These are phyloP conservation scores for Pycnomerus fuliginosus DNA, from an alignment of 2,888 invertebrate species.

Conservation along the genomic window DNA sequence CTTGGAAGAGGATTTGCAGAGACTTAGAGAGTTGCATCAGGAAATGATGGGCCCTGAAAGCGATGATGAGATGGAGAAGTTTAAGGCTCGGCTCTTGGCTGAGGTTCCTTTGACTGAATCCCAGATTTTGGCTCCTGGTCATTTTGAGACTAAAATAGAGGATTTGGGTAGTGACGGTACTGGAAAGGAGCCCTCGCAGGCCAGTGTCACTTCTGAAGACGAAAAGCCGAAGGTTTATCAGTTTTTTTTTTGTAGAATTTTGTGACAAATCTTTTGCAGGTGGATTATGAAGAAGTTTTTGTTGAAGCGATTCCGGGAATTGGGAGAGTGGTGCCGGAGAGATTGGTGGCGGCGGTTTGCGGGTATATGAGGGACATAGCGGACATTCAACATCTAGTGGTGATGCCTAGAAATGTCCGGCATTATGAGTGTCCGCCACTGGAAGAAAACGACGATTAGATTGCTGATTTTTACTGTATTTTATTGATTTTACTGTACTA, in stretches of 20 bases:
- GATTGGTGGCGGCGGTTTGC: constrained; percentile 56
- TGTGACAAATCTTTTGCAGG: constrained; percentile 17
- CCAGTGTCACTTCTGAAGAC: neutral
- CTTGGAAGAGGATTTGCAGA: constrained; percentile 34
- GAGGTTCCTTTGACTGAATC: constrained; percentile 34
- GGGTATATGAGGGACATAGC: constrained; percentile 58
- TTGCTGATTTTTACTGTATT: too few relatives aligned
- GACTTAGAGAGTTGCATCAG: constrained; percentile 37
- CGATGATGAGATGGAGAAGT: constrained; percentile 40
- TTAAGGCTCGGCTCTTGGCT: constrained; percentile 35
- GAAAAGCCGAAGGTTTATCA: constrained; percentile 13
- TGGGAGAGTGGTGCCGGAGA: constrained; percentile 57
- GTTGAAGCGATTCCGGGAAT: constrained; percentile 61
- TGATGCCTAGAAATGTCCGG: constrained; percentile 70
- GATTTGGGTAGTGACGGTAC: constrained; percentile 4
- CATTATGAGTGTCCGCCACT: constrained; percentile 70
- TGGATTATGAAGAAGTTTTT: constrained; percentile 40
- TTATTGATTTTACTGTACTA: too few relatives aligned
- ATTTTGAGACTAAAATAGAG: constrained; percentile 13
- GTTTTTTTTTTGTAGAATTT: neutral
- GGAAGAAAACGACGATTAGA: constrained; percentile 47
- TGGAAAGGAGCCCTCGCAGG: constrained; percentile 1
- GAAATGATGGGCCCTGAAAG: constrained; percentile 36
- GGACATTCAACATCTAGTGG: constrained; percentile 62
- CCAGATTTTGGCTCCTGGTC: constrained; percentile 29